Base-by-base conservation (phyloP, 1,140 invertebrate genomes). In the Dufourea novaeangliae region DNA sequence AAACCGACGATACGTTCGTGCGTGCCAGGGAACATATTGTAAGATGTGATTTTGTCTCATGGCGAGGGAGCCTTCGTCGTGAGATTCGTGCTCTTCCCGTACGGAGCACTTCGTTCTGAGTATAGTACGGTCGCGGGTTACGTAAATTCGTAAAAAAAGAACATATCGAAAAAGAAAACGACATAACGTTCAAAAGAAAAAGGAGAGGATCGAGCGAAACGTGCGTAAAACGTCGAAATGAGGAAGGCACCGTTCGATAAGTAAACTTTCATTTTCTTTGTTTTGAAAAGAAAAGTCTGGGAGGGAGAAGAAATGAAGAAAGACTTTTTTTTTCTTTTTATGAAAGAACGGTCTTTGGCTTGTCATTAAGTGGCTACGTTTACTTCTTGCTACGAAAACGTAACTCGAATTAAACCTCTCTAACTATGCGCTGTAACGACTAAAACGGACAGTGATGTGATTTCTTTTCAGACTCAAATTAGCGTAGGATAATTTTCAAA, bases 241-340 rank as follows among this genome's bases (percentile, higher is more conserved):
- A 90, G 87, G 86, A 90, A 86, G 80, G 78, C 89, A 79, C 75
- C 89, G 64, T 90, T 86, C 61, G 89, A 90, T 90, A 91, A 90
- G 90, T 91, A 90, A 91, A 88, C 74, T 79, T 61, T 67, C 54
- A 27, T 75, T 80, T 61, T 37, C 72, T 32, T 56, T 52, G 29
- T 67, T 72, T 41, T n/a, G 39, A 67, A 8, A 63, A 27, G 34
- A n/a, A 41, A 14, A 32, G 41, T 62, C 41, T n/a, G 20, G 5
- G 3, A n/a, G 46, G 20, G 3, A 37, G 34, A 37, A 3, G 34
- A 37, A 37, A 37, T 37, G 3, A 37, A 37, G 34, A 8, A 8
- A 5, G 34, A 8, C 6, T 50, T n/a, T 50, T n/a, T n/a, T n/a
- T 17, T 50, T 50, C 20, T n/a, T n/a, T 50, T 50, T n/a, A 1